These are phyloP conservation scores for Acanthornis magna DNA, from an alignment of 2,797 vertebrate genomes.

Conservation along the genomic window DNA sequence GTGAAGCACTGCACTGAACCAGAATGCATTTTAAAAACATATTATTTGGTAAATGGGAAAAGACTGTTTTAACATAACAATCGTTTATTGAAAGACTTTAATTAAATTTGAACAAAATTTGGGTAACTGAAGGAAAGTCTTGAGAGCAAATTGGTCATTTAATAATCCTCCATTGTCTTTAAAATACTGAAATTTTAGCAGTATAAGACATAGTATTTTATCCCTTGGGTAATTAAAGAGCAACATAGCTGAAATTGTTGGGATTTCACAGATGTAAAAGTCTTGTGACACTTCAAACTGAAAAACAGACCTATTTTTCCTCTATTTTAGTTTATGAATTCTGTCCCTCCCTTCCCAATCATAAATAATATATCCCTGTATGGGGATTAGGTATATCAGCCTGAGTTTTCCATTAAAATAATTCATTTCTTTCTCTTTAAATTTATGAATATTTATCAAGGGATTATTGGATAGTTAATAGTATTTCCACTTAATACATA, in stretches of 20 bases:
- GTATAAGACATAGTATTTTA: background rate
- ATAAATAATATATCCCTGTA: slow-evolving; percentile 32
- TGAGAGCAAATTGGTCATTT: background rate
- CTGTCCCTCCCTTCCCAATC: background rate
- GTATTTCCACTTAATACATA: background rate
- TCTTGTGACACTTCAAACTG: background rate
- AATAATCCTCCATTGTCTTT: background rate
- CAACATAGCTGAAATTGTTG: background rate
- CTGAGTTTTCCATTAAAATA: slow-evolving; percentile 1
- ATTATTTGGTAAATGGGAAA: background rate
- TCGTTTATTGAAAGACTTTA: background rate
- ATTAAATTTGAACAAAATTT: background rate
- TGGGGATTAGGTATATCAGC: background rate
- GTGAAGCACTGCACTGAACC: background rate
- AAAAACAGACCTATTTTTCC: background rate
- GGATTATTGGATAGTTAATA: background rate
- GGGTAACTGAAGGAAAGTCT: background rate
- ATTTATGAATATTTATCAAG: slow-evolving; percentile 29
- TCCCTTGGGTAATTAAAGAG: background rate
- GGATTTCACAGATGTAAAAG: background rate
- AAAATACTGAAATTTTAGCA: background rate
- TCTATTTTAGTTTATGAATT: background rate
- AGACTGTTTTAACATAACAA: background rate
- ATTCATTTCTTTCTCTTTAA: background rate
- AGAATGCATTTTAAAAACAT: background rate